Percentiles rank a stretch among this genome's conserved stretches.
Conservation (phyloP, 2,888 invertebrate species). For the Sipha maydis region DNA sequence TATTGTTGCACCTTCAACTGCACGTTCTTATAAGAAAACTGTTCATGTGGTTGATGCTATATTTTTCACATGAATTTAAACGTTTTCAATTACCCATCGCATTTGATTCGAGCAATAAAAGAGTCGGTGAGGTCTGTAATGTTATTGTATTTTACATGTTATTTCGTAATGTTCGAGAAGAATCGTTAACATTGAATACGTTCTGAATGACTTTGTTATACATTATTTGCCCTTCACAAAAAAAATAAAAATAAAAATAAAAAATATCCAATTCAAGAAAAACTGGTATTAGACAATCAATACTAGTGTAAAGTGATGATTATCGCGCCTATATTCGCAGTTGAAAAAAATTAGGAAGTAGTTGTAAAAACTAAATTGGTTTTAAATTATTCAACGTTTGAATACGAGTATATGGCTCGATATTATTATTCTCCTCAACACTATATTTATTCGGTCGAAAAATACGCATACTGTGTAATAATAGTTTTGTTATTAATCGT, state of each 20-base stretch:
- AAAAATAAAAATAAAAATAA: background rate
- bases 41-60: background rate
- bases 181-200: too few relatives aligned
- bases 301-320: too few relatives aligned
- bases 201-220: background rate
- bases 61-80: background rate
- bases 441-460: background rate
- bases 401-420: background rate
- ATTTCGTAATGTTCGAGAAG: background rate
- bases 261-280: background rate
- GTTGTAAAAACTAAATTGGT: background rate
- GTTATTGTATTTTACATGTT: background rate
- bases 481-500: too few relatives aligned
- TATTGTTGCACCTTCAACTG: background rate
- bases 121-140: background rate
- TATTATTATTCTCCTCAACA: background rate
- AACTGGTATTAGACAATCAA: background rate
- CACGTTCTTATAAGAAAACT: background rate
- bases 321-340: background rate
- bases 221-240: background rate
- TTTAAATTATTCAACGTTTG: background rate
- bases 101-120: background rate
- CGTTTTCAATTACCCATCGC: background rate
- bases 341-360: background rate
- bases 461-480: background rate